Evolutionary conservation across 64 coral and sea anemone genomes (phyloP), one percentile per base, ranked within the genome.

Genomic region (Acropora tenuis): DNA sequence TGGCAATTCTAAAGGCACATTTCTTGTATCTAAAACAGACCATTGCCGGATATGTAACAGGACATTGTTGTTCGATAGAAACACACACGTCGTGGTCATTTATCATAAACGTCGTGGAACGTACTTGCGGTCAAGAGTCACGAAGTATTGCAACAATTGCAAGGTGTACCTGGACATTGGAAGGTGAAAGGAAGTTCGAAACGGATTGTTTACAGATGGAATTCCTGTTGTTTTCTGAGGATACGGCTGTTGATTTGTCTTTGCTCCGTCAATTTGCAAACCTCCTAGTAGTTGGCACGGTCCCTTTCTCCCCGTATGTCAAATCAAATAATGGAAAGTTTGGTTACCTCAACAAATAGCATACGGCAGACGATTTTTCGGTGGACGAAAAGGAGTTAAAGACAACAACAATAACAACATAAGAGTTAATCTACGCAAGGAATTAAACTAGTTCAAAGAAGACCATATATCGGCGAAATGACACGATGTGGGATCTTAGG

Each of bases 231-330:
- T 76, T 58, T 1, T 69, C 57, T 18, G 88, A 80, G 42, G 88
- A 89, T 18, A 89, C 88, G 41, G 88, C 76, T 11, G 50, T 89
- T 3, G 57, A 80, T 45, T 69, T 49, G 7, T 15, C 76, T 1
- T 67, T 89, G 12, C 16, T 89, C 1, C 67, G 60, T 40, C 52
- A 89, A 11, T 61, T 46, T 48, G 7, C 3, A 7, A 89, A 79
- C 66, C 78, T 89, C 17, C 20, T 89, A 0, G n/a, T 89, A 19
- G 77, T 89, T 45, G 88, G 88, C 42, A 76, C 88, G 18, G 88
- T 89, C 15, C 75, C 88, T 1, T 89, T 89, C 49, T 47, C 75
- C 7, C 79, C 88, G 0, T 89, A 40, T 16, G 40, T 76, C 0
- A 66, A 42, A 42, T 41, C 88, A 18, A 79, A 78, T 63, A 89